These are phyloP conservation scores for Fissipunctia ypsillon DNA, from an alignment of 2,888 invertebrate genomes.

Conservation along the genomic window DNA sequence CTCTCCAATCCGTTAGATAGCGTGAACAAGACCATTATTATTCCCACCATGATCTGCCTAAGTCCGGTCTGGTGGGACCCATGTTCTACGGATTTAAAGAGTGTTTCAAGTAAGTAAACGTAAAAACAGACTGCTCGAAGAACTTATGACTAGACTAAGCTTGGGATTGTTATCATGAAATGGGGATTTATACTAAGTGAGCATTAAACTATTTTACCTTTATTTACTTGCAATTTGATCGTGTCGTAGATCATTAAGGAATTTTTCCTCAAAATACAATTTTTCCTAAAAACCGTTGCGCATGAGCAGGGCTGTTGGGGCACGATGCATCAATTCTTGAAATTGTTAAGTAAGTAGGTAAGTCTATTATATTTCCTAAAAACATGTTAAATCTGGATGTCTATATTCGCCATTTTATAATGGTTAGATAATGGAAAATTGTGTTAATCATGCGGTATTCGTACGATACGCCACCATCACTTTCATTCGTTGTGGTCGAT, in stretches of 20 bases:
- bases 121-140: conserved; percentile 21
- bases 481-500: background rate
- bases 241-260: background rate
- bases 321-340: conserved; percentile 27
- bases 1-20: background rate
- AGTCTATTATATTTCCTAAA: background rate
- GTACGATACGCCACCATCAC: conserved; percentile 6
- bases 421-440: conserved; percentile 12
- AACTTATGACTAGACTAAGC: conserved; percentile 42
- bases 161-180: conserved; percentile 4
- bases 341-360: conserved; percentile 8
- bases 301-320: background rate
- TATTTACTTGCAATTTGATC: conserved; percentile 28
- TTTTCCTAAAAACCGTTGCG: background rate
- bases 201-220: conserved; percentile 18
- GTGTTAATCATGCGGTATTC: conserved; percentile 6
- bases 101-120: conserved; percentile 43
- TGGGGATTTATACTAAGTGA: conserved; percentile 21
- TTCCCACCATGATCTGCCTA: background rate
- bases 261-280: background rate
- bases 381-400: conserved; percentile 30
- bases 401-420: conserved; percentile 32
- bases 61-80: background rate
- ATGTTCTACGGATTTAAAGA: background rate
- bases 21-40: background rate